Percentiles rank a stretch among this genome's conserved stretches.
These are phyloP conservation scores for Ginglymostoma cirratum DNA, from an alignment of 2,113 vertebrate species.

Conservation along the genomic window DNA sequence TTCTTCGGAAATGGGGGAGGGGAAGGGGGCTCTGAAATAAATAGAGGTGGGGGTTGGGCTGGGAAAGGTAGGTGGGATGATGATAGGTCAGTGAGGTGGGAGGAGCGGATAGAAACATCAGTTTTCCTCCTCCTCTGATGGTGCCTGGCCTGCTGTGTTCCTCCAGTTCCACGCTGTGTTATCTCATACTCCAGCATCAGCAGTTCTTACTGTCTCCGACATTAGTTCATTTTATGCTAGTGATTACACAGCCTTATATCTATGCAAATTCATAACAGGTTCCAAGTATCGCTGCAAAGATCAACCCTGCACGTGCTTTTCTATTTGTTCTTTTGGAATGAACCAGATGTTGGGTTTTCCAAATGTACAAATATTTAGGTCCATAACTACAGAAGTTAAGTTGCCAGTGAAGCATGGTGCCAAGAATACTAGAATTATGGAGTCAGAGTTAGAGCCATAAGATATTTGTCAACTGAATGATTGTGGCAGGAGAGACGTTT, in stretches of 20 bases:
- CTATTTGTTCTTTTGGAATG: neutral
- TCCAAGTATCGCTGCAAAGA: neutral
- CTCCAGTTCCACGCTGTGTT: too few relatives aligned
- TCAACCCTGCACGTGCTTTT: neutral
- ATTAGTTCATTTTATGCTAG: neutral
- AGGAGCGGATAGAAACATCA: too few relatives aligned
- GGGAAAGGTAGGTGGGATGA: too few relatives aligned
- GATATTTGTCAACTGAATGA: neutral
- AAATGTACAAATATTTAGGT: constrained; percentile 14
- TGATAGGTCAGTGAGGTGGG: too few relatives aligned
- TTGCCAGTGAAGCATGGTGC: neutral
- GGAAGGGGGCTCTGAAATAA: too few relatives aligned
- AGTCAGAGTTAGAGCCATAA: neutral
- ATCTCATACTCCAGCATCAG: too few relatives aligned
- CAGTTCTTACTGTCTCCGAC: too few relatives aligned
- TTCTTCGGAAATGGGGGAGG: too few relatives aligned
- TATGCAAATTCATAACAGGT: neutral
- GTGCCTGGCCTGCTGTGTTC: too few relatives aligned
- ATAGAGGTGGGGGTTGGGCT: too few relatives aligned
- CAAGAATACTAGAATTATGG: neutral
- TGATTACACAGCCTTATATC: neutral
- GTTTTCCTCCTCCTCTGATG: too few relatives aligned
- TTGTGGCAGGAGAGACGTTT: neutral
- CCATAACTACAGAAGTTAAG: neutral
- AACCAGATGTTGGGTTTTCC: neutral